Percentiles rank a stretch among this genome's conserved stretches.
Conservation (phyloP, 2,113 vertebrate genomes). For the Canis aureus region DNA sequence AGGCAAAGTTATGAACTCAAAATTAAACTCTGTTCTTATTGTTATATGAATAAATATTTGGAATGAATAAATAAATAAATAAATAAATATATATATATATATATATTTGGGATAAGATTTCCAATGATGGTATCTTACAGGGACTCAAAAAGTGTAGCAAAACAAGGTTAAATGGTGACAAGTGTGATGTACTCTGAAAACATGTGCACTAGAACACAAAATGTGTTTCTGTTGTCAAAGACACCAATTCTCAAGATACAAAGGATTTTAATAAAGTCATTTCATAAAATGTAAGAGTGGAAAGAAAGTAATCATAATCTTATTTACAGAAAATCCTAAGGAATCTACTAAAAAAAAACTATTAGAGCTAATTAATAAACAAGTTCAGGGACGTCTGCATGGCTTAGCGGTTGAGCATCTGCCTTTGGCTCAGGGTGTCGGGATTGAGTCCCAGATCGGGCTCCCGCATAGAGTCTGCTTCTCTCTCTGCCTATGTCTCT, state of each 20-base stretch:
- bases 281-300: background rate
- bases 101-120: constrained; percentile 26
- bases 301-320: background rate
- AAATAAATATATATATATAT: constrained; percentile 22
- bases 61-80: too few species aligned
- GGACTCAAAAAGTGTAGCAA: background rate
- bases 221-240: background rate
- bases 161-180: background rate
- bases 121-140: background rate
- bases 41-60: background rate
- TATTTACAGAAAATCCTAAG: background rate
- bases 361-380: background rate
- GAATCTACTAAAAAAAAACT: background rate
- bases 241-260: background rate
- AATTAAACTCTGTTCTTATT: constrained; percentile 12
- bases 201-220: background rate
- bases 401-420: too few species aligned
- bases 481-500: too few species aligned
- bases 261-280: constrained; percentile 25
- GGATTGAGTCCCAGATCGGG: too few species aligned
- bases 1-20: constrained; percentile 18
- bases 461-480: too few species aligned
- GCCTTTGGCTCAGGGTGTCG: too few species aligned
- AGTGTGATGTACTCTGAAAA: background rate
- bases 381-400: background rate